Conservation (phyloP, 2,888 invertebrate species). For the Clanis bilineata region DNA sequence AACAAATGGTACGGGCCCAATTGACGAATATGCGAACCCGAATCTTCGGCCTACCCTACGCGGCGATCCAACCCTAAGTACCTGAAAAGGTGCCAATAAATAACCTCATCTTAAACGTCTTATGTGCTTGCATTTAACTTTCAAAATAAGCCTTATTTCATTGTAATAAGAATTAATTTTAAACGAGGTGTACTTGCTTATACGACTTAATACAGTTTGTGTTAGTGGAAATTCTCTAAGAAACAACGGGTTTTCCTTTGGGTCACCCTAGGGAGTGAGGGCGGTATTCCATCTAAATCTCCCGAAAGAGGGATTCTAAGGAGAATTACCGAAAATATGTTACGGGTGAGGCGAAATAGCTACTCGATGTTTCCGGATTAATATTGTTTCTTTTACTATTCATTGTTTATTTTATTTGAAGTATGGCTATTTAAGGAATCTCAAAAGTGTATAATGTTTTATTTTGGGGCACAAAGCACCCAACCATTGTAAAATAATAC, state of each 20-base stretch:
- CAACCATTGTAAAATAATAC: conserved; percentile 22
- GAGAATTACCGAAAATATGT: conserved; percentile 73
- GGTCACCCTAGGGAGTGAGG: conserved; percentile 68
- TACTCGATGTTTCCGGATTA: neutral
- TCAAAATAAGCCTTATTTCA: conserved; percentile 29
- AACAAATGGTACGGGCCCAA: conserved; percentile 44
- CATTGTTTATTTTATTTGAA: neutral
- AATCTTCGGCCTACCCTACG: conserved; percentile 57
- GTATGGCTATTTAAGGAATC: neutral
- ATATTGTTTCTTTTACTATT: neutral
- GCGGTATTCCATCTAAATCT: conserved; percentile 72
- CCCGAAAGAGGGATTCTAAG: conserved; percentile 68
- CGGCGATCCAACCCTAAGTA: conserved; percentile 70
- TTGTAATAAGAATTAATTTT: conserved; percentile 27
- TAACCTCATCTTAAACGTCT: conserved; percentile 39
- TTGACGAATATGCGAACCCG: conserved; percentile 60
- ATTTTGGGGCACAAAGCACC: neutral
- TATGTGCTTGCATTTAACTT: conserved; percentile 29
- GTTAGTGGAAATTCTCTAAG: conserved; percentile 59
- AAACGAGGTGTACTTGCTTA: neutral
- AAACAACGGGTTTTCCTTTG: conserved; percentile 75
- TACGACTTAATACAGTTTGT: conserved; percentile 32
- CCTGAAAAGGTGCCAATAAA: conserved; percentile 78
- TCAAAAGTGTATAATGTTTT: neutral
- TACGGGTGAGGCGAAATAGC: conserved; percentile 23